A percentile compares a stretch with the other conserved stretches of the same genome.
Conservation (phyloP, 2,797 vertebrate species). For the Epinephelus coioides region DNA sequence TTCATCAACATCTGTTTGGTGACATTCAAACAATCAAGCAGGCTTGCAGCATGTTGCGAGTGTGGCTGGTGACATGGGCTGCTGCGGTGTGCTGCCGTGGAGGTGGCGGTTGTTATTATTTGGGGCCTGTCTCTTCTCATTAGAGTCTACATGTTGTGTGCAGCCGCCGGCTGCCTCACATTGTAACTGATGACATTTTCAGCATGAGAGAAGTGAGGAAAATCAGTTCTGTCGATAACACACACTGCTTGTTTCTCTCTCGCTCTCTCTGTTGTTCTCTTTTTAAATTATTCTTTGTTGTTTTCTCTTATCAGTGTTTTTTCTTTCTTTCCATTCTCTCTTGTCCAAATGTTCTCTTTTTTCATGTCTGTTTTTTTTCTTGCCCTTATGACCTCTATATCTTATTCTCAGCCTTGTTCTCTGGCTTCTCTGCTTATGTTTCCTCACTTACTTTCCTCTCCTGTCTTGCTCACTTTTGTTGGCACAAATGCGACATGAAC, state of each 20-base stretch:
- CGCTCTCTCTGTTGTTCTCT: not conserved
- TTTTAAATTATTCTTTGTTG: not conserved
- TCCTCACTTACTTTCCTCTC: not conserved
- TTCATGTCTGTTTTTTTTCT: not conserved
- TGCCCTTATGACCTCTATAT: not conserved
- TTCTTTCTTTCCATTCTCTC: not conserved
- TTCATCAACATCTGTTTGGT: not conserved
- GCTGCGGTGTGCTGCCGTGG: not conserved
- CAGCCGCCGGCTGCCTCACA: constrained; percentile 11
- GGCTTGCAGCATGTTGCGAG: not conserved
- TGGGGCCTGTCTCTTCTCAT: constrained; percentile 54
- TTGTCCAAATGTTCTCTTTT: not conserved
- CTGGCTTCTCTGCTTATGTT: not conserved
- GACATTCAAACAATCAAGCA: not conserved
- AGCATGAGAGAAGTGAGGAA: constrained; percentile 11
- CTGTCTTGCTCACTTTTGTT: not conserved
- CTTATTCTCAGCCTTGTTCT: not conserved
- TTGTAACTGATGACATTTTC: constrained; percentile 45
- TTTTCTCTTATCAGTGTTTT: not conserved
- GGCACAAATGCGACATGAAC: not conserved
- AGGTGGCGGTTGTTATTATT: constrained; percentile 18
- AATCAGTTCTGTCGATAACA: constrained; percentile 38
- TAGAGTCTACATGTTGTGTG: constrained; percentile 16
- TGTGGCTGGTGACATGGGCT: not conserved
- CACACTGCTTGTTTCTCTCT: not conserved